These are phyloP conservation scores for Craniophora ligustri DNA, from an alignment of 2,888 invertebrate species.

Conservation along the genomic window DNA sequence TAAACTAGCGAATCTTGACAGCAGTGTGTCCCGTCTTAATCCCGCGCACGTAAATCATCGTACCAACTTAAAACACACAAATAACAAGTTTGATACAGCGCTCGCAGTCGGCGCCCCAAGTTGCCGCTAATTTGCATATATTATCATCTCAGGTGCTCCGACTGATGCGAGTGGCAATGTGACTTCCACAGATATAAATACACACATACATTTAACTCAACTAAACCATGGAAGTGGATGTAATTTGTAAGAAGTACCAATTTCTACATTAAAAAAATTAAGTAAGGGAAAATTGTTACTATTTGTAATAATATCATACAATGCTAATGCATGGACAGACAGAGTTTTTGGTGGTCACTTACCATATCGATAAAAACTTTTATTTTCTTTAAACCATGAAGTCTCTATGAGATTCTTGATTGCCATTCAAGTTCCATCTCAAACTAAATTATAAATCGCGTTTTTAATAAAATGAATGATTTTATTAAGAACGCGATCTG, in stretches of 20 bases:
- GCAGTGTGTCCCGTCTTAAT: conserved; percentile 63
- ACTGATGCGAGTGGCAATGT: conserved; percentile 36
- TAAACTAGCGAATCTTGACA: conserved; percentile 27
- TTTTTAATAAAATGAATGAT: no score
- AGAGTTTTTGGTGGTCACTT: no score
- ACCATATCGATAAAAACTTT: no score
- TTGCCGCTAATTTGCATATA: conserved; percentile 86
- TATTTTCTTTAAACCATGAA: no score
- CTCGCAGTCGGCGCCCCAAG: conserved; percentile 73
- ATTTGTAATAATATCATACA: no score
- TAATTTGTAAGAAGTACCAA: background rate
- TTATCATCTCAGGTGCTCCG: conserved; percentile 85
- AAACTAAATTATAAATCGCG: no score
- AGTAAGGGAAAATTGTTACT: no score
- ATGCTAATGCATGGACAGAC: no score
- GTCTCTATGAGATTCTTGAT: no score
- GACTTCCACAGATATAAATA: conserved; percentile 14
- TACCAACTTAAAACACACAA: conserved; percentile 70
- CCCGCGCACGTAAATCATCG: conserved; percentile 77
- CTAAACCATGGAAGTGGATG: conserved; percentile 1
- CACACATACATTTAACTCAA: conserved; percentile 1
- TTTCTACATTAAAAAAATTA: no score
- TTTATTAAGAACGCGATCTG: no score
- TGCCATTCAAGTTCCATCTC: no score
- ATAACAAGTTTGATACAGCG: conserved; percentile 87